Percentiles rank a stretch among this genome's conserved stretches.
Evolutionary conservation across 1,140 invertebrate species (phyloP).

Genomic region (Battus philenor): DNA sequence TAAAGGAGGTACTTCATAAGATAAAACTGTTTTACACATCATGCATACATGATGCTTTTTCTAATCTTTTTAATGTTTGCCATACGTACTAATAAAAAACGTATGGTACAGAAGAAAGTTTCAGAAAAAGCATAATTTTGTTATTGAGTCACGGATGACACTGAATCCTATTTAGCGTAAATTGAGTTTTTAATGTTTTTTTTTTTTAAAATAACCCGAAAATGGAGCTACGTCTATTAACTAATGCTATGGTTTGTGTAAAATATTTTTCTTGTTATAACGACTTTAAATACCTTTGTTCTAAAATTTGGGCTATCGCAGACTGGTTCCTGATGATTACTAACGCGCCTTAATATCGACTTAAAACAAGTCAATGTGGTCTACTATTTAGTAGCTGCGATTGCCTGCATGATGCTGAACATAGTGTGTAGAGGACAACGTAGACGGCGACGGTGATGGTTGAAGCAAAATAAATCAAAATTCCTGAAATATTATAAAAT

Average conservation of each 20-base stretch:
- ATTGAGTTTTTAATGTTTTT: no score
- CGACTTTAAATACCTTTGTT: conserved; percentile 15
- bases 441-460: conserved; percentile 9
- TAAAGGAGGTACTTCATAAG: conserved; percentile 4
- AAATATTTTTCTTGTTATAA: conserved; percentile 11
- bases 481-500: conserved; percentile 18
- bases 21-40: conserved; percentile 5
- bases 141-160: no score
- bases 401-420: conserved; percentile 9
- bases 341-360: conserved; percentile 15
- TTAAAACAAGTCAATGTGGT: conserved; percentile 10
- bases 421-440: conserved; percentile 12
- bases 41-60: conserved; percentile 11
- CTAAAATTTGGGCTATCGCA: conserved; percentile 7
- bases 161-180: no score
- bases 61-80: conserved; percentile 10
- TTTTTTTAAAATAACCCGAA: no score
- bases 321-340: conserved; percentile 11
- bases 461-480: conserved; percentile 18
- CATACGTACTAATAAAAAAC: not conserved
- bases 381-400: conserved; percentile 15
- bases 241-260: conserved; percentile 6
- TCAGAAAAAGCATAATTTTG: conserved; percentile 8
- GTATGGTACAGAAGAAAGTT: conserved; percentile 10
- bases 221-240: conserved; percentile 5